Evolutionary conservation across 2,113 vertebrate species (phyloP), one percentile per base, ranked within the genome.

Genomic region (Tachysurus fulvidraco): DNA sequence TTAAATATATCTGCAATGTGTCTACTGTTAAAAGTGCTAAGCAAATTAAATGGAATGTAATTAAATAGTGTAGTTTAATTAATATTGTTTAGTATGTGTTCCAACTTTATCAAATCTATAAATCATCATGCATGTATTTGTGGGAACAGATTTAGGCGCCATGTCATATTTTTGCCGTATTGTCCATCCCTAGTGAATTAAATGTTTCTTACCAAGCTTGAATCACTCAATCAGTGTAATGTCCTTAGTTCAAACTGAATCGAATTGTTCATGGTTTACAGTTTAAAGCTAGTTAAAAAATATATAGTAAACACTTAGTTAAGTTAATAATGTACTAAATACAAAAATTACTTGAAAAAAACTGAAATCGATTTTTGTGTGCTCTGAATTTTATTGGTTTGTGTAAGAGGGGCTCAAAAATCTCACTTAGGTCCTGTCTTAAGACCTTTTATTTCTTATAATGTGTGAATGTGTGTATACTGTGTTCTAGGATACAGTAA

Each of bases 401-500:
- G 3, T 44, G 36, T 9, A 23, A 73, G 4, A 73, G 9, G n/a
- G 25, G 17, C 50, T 54, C 41, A 46, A 55, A 41, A 80, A 60
- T 30, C n/a, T 55, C 52, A 78, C 54, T 16, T 55, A 55, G 54
- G 21, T 57, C 5, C 52, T 67, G 30, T 44, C 23, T 46, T 12
- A 76, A 76, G 44, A 50, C 21, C 11, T 76, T 50, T 50, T 46
- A 23, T 44, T 62, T n/a, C 7, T 17, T 36, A 41, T 57, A 6
- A 36, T 71, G 19, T 83, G 25, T 21, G 28, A 30, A 30, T 59
- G 50, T 69, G 76, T 73, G 50, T 64, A 57, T 73, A 59, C 36
- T 59, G 30, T 81, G 77, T 46, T 80, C 77, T 44, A 25, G 59
- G 59, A 62, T 79, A 65, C 77, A 57, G 77, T 81, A 67, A 81